These are phyloP conservation scores for Salvelinus fontinalis DNA, from an alignment of 2,113 vertebrate genomes.

Conservation along the genomic window DNA sequence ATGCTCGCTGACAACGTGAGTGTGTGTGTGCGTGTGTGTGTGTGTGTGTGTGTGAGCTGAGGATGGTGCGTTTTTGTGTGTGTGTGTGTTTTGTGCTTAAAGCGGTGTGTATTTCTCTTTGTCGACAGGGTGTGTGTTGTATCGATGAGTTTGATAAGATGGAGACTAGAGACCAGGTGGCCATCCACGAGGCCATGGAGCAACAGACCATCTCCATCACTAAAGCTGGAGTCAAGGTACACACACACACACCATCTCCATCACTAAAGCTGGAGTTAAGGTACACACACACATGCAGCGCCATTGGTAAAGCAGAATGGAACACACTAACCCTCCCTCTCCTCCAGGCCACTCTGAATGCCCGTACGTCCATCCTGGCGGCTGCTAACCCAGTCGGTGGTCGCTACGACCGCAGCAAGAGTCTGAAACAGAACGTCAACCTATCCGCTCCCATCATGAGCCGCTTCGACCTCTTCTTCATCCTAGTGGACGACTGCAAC, in stretches of 20 bases:
- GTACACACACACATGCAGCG: neutral
- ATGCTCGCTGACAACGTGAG: conserved; percentile 98
- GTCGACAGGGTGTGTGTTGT: conserved; percentile 90
- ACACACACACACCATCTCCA: neutral
- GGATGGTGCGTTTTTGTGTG: neutral
- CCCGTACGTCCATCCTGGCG: conserved; percentile 96
- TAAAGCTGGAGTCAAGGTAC: conserved; percentile 97
- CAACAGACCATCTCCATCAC: conserved; percentile 99
- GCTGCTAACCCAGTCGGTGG: conserved; percentile 93
- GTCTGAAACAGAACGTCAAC: conserved; percentile 96
- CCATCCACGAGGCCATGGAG: conserved; percentile 99
- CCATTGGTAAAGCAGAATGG: too few relatives aligned
- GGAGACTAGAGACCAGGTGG: conserved; percentile 94
- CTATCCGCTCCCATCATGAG: conserved; percentile 97
- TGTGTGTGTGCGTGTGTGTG: conserved; percentile 38
- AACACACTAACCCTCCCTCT: neutral
- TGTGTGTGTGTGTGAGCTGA: neutral
- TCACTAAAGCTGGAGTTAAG: too few relatives aligned
- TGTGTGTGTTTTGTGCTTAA: neutral
- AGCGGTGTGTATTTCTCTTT: neutral
- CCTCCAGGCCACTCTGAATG: conserved; percentile 92
- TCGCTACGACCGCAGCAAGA: conserved; percentile 95
- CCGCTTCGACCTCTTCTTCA: conserved; percentile 98
- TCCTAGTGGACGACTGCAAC: conserved; percentile 97
- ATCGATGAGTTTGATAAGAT: conserved; percentile 99